These are phyloP conservation scores for Corythoichthys intestinalis DNA, from an alignment of 2,113 vertebrate species.

Conservation along the genomic window DNA sequence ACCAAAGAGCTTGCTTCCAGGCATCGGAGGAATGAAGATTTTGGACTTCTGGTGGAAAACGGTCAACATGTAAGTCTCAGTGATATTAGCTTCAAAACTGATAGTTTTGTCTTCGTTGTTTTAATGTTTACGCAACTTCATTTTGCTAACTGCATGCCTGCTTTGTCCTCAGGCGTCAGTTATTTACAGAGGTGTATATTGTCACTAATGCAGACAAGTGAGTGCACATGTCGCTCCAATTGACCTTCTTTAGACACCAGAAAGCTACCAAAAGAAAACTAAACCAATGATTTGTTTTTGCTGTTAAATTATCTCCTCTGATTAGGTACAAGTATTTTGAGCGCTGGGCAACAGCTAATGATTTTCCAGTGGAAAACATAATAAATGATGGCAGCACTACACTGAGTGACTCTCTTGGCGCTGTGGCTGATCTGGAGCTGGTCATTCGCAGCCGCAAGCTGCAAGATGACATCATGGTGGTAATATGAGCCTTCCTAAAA, in stretches of 20 bases:
- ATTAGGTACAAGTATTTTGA: slow-evolving; percentile 79
- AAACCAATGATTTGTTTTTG: background rate
- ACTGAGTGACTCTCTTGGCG: slow-evolving; percentile 69
- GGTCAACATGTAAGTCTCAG: slow-evolving; percentile 72
- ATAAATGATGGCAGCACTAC: slow-evolving; percentile 80
- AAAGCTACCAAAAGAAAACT: background rate
- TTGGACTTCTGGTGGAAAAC: slow-evolving; percentile 84
- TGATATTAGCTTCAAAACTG: background rate
- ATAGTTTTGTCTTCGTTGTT: background rate
- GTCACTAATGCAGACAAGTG: slow-evolving; percentile 83
- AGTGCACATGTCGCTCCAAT: slow-evolving; percentile 30
- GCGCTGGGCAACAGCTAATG: slow-evolving; percentile 81
- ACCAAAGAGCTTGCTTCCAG: slow-evolving; percentile 78
- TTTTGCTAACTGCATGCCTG: background rate
- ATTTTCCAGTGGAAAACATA: slow-evolving; percentile 77
- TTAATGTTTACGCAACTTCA: too few species aligned
- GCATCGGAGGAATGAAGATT: slow-evolving; percentile 79
- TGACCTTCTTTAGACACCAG: background rate
- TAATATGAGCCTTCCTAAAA: slow-evolving; percentile 31
- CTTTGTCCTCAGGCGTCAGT: slow-evolving; percentile 66
- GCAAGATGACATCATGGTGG: slow-evolving; percentile 78
- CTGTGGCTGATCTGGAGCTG: slow-evolving; percentile 76
- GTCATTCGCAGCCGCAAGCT: slow-evolving; percentile 72
- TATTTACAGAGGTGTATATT: slow-evolving; percentile 79
- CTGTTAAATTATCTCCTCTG: background rate